Percentiles rank a stretch among this genome's conserved stretches.
Conservation (phyloP, 2,113 vertebrate genomes). For the Sebastes fasciatus region DNA sequence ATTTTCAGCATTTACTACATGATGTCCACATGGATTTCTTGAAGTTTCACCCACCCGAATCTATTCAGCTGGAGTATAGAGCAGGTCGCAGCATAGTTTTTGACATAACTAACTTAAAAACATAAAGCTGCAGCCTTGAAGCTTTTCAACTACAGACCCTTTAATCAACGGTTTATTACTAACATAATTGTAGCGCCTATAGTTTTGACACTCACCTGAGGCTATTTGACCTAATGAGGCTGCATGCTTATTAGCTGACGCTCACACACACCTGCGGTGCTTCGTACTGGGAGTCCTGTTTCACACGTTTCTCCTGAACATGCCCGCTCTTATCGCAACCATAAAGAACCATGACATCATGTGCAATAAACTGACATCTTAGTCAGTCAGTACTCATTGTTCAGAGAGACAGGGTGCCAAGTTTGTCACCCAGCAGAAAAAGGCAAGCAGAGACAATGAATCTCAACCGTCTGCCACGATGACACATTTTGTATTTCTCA, state of each 20-base stretch:
- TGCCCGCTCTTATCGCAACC: conserved; percentile 64
- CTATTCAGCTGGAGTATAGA: background rate
- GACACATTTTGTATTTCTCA: background rate
- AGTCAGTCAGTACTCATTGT: conserved; percentile 48
- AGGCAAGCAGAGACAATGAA: conserved; percentile 57
- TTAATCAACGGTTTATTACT: conserved; percentile 64
- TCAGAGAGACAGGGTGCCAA: conserved; percentile 39
- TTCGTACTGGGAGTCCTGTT: conserved; percentile 63
- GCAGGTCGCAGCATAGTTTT: conserved; percentile 1
- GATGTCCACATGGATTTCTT: conserved; percentile 35
- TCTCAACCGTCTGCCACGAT: conserved; percentile 40
- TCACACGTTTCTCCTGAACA: conserved; percentile 57
- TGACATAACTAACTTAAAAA: conserved; percentile 17
- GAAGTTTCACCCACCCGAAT: conserved; percentile 23
- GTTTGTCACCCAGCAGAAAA: conserved; percentile 38
- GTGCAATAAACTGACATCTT: conserved; percentile 49
- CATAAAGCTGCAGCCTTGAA: conserved; percentile 21
- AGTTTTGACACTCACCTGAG: conserved; percentile 44
- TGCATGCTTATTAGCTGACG: conserved; percentile 74
- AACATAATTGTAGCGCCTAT: conserved; percentile 48
- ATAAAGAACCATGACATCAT: conserved; percentile 70
- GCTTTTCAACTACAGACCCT: conserved; percentile 25
- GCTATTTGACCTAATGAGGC: conserved; percentile 57
- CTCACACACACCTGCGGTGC: conserved; percentile 71
- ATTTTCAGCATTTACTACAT: conserved; percentile 49